Evolutionary conservation across 1,140 invertebrate species (phyloP).

Genomic region (Musca domestica): DNA sequence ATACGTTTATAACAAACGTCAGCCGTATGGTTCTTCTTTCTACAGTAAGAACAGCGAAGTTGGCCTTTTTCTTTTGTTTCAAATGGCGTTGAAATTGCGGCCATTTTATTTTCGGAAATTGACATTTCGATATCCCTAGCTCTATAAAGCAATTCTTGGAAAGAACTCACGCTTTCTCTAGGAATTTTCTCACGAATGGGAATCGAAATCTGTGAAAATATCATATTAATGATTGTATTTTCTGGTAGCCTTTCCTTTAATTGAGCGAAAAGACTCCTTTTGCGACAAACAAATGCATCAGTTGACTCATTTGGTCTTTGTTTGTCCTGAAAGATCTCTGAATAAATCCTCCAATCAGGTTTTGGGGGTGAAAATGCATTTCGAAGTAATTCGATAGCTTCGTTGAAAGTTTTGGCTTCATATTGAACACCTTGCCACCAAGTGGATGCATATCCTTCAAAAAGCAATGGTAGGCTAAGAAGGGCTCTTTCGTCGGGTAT

Average conservation of each 20-base stretch:
- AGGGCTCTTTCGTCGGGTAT: no score
- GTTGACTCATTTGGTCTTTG: constrained; percentile 3
- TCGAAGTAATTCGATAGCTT: constrained; percentile 12
- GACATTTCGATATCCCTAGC: no score
- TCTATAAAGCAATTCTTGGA: constrained; percentile 6
- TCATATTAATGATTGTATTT: constrained; percentile 6
- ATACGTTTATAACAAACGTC: constrained; percentile 17
- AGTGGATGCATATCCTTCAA: constrained; percentile 21
- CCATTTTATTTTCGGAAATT: no score
- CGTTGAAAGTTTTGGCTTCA: constrained; percentile 15
- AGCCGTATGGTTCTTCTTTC: constrained; percentile 20
- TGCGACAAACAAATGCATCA: constrained; percentile 6
- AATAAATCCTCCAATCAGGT: constrained; percentile 17
- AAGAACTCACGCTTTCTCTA: not conserved
- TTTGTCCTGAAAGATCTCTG: constrained; percentile 10
- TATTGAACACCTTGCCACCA: constrained; percentile 26
- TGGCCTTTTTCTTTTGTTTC: not conserved
- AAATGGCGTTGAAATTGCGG: no score
- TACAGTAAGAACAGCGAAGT: constrained; percentile 8
- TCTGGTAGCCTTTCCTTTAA: constrained; percentile 1
- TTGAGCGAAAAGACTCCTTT: constrained; percentile 17
- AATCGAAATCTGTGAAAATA: not conserved
- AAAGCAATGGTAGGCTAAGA: constrained; percentile 11
- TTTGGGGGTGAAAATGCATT: constrained; percentile 20
- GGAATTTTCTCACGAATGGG: constrained; percentile 1